These are phyloP conservation scores for Semotilus atromaculatus DNA, from an alignment of 2,797 vertebrate species.

Conservation along the genomic window DNA sequence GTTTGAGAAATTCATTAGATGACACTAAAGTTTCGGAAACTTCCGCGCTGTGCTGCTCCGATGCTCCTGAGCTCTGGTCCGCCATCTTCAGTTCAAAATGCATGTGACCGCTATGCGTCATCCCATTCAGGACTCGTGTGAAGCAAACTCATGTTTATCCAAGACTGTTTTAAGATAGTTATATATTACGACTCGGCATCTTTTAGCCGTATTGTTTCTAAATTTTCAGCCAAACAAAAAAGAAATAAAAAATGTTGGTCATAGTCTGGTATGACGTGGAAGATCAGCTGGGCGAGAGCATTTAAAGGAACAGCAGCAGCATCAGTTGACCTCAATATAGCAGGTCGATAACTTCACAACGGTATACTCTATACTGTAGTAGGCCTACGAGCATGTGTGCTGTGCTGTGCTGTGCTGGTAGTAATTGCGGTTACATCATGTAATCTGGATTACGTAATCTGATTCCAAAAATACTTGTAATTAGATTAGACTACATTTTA, in stretches of 20 bases:
- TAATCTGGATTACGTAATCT: neutral
- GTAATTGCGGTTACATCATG: neutral
- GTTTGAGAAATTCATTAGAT: constrained; percentile 42
- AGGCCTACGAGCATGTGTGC: neutral
- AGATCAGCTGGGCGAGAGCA: neutral
- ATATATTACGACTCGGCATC: neutral
- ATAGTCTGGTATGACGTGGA: constrained; percentile 11
- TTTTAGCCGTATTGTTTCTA: neutral
- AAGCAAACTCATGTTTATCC: neutral
- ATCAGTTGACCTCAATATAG: neutral
- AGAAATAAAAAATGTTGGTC: neutral
- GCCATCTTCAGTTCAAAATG: constrained; percentile 65
- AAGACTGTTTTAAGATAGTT: neutral
- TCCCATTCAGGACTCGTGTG: no score
- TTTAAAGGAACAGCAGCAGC: constrained; percentile 28
- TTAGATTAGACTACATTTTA: neutral
- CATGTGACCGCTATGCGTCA: constrained; percentile 49
- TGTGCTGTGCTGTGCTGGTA: neutral
- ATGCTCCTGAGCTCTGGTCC: constrained; percentile 51
- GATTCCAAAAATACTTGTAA: neutral
- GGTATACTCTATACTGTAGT: neutral
- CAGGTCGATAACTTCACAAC: neutral
- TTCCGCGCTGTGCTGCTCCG: constrained; percentile 49
- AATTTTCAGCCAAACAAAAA: neutral
- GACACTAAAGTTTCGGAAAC: constrained; percentile 60